A percentile compares a stretch with the other conserved stretches of the same genome.
Evolutionary conservation across 2,113 vertebrate genomes (phyloP).

Genomic region (Cyphomyrus discorhynchus): DNA sequence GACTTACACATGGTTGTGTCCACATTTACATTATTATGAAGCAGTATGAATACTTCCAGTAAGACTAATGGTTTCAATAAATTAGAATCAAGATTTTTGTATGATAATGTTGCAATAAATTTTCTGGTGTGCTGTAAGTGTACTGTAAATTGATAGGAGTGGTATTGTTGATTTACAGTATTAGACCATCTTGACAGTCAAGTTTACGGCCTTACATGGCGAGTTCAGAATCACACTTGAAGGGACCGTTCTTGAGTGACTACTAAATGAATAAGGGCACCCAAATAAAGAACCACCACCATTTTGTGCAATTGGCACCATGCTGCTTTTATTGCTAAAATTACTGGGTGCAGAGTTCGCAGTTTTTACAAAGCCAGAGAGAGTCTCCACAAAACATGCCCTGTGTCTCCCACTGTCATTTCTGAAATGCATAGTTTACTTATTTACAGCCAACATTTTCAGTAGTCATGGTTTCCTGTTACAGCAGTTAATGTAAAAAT

Average conservation of each 20-base stretch:
- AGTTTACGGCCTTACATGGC: neutral
- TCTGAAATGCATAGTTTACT: slow-evolving; percentile 67
- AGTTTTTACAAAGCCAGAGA: slow-evolving; percentile 63
- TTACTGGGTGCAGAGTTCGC: slow-evolving; percentile 42
- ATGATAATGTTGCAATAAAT: neutral
- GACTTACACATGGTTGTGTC: neutral
- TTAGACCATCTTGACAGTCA: neutral
- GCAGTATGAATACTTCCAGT: neutral
- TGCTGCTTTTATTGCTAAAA: slow-evolving; percentile 74
- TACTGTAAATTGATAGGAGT: neutral
- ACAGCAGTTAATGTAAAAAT: slow-evolving; percentile 11
- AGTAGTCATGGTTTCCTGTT: slow-evolving; percentile 34
- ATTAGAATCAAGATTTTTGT: neutral
- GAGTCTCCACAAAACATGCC: slow-evolving; percentile 60
- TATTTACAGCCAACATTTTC: slow-evolving; percentile 44
- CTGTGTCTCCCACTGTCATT: slow-evolving; percentile 39
- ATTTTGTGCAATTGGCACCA: slow-evolving; percentile 58
- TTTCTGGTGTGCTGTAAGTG: neutral
- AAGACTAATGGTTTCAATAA: neutral
- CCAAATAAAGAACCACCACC: slow-evolving; percentile 7
- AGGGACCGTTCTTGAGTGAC: neutral
- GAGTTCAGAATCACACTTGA: neutral
- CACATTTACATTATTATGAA: neutral
- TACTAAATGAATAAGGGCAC: neutral
- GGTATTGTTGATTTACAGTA: neutral